Conservation (phyloP, 2,113 vertebrate species). For the Phaethornis superciliosus region DNA sequence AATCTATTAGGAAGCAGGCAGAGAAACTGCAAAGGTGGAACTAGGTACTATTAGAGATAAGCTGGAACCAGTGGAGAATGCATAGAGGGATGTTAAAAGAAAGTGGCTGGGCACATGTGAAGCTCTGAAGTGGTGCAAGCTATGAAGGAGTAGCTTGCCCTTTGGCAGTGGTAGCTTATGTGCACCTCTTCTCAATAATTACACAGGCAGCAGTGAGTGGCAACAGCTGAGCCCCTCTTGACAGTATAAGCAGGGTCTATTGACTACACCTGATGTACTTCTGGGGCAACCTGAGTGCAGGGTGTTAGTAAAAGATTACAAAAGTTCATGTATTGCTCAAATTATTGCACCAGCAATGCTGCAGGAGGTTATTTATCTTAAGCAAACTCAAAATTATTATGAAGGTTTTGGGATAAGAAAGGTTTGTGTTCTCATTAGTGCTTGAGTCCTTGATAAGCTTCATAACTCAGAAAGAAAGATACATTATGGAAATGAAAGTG, state of each 20-base stretch:
- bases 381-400: background rate
- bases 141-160: background rate
- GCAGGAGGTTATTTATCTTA: background rate
- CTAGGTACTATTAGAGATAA: background rate
- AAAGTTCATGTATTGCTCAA: background rate
- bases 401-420: background rate
- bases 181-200: background rate
- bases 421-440: background rate
- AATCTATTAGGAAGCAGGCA: background rate
- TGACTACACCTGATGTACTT: background rate
- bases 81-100: background rate
- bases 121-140: background rate
- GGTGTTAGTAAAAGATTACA: background rate
- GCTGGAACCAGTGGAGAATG: background rate
- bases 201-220: background rate
- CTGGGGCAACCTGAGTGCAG: background rate
- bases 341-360: background rate
- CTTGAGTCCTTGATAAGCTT: background rate
- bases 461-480: background rate
- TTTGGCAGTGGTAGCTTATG: background rate
- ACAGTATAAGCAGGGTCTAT: background rate
- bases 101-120: background rate
- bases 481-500: background rate
- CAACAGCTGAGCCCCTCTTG: background rate
- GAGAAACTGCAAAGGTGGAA: background rate